Conservation (phyloP, 2,888 invertebrate genomes). For the Leptogaster cylindrica region DNA sequence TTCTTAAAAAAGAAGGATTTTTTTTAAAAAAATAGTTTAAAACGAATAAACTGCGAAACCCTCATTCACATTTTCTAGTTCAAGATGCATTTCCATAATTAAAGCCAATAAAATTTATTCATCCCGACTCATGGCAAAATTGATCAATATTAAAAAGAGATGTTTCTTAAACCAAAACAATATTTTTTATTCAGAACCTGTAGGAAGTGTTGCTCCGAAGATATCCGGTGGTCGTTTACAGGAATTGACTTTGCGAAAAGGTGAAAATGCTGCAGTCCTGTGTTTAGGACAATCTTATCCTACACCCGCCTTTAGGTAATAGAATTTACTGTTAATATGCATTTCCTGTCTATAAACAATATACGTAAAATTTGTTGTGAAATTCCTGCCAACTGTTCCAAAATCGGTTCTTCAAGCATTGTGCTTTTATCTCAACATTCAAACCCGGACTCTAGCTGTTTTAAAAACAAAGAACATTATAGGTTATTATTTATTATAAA, state of each 20-base stretch:
- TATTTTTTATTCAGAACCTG: conserved; percentile 59
- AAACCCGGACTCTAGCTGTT: too few relatives aligned
- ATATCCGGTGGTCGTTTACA: conserved; percentile 64
- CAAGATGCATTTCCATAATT: too few relatives aligned
- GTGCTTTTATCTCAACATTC: background rate
- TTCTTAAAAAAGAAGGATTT: too few relatives aligned
- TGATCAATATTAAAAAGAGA: background rate
- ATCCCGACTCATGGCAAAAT: conserved; percentile 41
- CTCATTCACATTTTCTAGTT: conserved; percentile 4
- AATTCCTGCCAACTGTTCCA: background rate
- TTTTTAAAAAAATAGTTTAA: too few relatives aligned
- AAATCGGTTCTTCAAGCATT: background rate
- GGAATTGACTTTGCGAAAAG: conserved; percentile 58
- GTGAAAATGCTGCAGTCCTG: conserved; percentile 58
- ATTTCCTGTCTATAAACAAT: background rate
- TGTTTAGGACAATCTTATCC: conserved; percentile 68
- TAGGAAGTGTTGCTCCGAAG: conserved; percentile 64
- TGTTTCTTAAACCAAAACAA: background rate
- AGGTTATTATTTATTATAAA: background rate
- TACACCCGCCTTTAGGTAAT: conserved; percentile 65
- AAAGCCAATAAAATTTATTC: background rate
- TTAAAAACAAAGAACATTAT: too few relatives aligned
- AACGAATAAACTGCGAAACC: too few relatives aligned
- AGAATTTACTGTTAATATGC: background rate
- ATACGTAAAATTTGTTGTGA: background rate